These are phyloP conservation scores for Acrocephalus scirpaceus DNA, from an alignment of 2,797 vertebrate species.

Conservation along the genomic window DNA sequence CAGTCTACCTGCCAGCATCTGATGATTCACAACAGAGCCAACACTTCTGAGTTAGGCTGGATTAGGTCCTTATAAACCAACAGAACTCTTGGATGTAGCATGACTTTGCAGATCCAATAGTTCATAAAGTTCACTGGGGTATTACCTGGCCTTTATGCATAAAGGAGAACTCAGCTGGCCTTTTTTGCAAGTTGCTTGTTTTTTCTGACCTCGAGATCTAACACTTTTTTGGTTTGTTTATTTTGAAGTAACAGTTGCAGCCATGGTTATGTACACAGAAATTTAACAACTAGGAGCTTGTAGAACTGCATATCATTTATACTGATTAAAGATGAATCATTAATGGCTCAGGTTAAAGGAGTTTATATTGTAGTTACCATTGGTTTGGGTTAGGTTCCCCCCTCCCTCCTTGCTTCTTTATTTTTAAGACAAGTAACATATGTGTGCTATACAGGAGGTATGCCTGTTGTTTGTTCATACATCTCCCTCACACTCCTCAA, in stretches of 20 bases:
- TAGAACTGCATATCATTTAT: background rate
- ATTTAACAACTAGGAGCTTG: background rate
- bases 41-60: background rate
- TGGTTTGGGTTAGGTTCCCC: background rate
- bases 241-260: background rate
- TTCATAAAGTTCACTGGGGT: background rate
- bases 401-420: fast-evolving
- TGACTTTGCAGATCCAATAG: background rate
- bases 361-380: background rate
- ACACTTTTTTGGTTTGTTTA: background rate
- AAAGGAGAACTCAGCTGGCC: background rate
- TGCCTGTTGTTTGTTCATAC: background rate
- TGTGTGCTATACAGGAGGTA: background rate
- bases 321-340: background rate
- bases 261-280: background rate
- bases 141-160: background rate
- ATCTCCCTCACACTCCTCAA: background rate
- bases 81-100: background rate
- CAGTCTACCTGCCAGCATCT: background rate
- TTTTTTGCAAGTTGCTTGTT: background rate
- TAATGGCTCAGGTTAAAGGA: background rate
- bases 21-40: background rate
- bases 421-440: background rate
- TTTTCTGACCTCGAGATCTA: background rate
- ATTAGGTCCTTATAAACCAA: background rate